A percentile compares a stretch with the other conserved stretches of the same genome.
phyloP scores from a whole-genome alignment of 2,797 vertebrate genomes.

The Mus spretus region DNA sequence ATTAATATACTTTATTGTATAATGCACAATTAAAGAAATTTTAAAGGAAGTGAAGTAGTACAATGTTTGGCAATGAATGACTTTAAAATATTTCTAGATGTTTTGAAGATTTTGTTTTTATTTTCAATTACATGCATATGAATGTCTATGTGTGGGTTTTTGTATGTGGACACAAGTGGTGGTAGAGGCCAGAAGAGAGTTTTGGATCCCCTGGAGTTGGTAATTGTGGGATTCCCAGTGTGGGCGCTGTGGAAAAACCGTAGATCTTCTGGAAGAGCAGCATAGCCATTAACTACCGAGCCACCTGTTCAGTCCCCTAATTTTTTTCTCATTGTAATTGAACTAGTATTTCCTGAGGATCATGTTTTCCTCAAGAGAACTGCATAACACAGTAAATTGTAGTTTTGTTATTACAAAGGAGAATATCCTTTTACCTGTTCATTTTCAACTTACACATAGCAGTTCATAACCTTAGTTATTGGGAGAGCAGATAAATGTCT shows the following conservation, averaged over 20 bases:
- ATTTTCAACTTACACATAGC: not conserved
- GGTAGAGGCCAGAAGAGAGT: not conserved
- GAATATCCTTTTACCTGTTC: constrained; percentile 12
- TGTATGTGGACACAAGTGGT: not conserved
- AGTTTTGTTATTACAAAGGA: constrained; percentile 31
- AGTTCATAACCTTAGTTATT: not conserved
- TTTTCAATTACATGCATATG: not conserved
- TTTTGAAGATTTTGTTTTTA: not conserved
- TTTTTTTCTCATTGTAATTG: constrained; percentile 20
- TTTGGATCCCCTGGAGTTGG: not conserved
- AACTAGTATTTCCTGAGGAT: constrained; percentile 38
- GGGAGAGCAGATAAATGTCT: not conserved
- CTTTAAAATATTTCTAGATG: not conserved
- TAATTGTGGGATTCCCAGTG: not conserved
- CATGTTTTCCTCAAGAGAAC: constrained; percentile 20
- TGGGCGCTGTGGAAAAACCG: not conserved
- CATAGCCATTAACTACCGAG: not conserved
- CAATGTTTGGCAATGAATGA: not conserved
- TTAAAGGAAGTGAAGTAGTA: constrained; percentile 10
- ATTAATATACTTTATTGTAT: not conserved
- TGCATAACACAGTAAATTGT: constrained; percentile 28
- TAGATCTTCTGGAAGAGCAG: not conserved
- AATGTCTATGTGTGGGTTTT: not conserved
- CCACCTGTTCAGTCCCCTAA: not conserved
- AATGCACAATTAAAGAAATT: not conserved